Conservation (phyloP, 2,113 vertebrate genomes). For the Ophthalmolycus amberensis region DNA sequence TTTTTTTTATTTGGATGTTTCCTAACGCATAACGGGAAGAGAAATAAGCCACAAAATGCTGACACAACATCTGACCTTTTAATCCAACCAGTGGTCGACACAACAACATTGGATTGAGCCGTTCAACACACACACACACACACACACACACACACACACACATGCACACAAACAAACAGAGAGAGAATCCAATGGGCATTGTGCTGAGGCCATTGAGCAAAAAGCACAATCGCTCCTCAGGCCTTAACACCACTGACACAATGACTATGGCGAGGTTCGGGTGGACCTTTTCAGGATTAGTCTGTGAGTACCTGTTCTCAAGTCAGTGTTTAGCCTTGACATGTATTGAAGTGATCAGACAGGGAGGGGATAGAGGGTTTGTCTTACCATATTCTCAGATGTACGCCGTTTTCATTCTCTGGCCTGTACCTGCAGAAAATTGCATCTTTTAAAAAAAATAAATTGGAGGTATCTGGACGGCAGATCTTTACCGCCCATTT, state of each 20-base stretch:
- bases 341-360: slow-evolving; percentile 69
- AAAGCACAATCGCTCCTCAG: slow-evolving; percentile 65
- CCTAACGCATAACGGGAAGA: no score
- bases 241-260: slow-evolving; percentile 70
- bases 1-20: slow-evolving; percentile 29
- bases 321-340: slow-evolving; percentile 66
- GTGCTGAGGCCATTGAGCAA: slow-evolving; percentile 59
- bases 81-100: slow-evolving; percentile 36
- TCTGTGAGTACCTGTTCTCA: slow-evolving; percentile 76
- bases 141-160: neutral
- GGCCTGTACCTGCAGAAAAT: slow-evolving; percentile 99
- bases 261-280: slow-evolving; percentile 76
- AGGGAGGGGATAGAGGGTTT: slow-evolving; percentile 77
- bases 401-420: slow-evolving; percentile 99
- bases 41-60: slow-evolving; percentile 24
- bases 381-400: slow-evolving; percentile 99
- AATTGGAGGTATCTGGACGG: slow-evolving; percentile 41
- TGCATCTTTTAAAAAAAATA: slow-evolving; percentile 85
- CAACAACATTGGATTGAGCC: slow-evolving; percentile 19
- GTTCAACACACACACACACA: slow-evolving; percentile 14
- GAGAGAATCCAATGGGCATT: slow-evolving; percentile 50
- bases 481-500: slow-evolving; percentile 47
- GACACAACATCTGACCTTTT: slow-evolving; percentile 42
- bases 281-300: slow-evolving; percentile 85
- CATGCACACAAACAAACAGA: neutral